phyloP scores from a whole-genome alignment of 1,140 invertebrate genomes.

The Drosophila orena region DNA sequence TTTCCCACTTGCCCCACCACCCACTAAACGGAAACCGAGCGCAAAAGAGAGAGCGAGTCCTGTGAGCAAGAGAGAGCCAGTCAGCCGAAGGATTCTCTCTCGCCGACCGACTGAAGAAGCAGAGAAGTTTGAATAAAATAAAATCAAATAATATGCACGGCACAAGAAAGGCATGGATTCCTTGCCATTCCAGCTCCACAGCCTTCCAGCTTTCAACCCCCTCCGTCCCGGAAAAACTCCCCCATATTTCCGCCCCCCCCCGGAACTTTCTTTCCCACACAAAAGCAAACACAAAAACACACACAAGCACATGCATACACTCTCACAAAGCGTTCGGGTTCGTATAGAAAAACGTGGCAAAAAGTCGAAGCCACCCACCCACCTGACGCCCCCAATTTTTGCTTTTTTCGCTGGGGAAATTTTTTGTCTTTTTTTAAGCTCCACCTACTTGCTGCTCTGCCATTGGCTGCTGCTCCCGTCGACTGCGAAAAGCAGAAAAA shows the following conservation, averaged over 20 bases:
- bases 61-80: slow-evolving; percentile 18
- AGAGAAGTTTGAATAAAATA: slow-evolving; percentile 67
- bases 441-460: slow-evolving; percentile 81
- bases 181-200: slow-evolving; percentile 26
- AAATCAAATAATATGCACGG: slow-evolving; percentile 78
- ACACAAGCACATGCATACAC: slow-evolving; percentile 8
- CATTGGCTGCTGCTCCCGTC: slow-evolving; percentile 68
- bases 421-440: slow-evolving; percentile 84
- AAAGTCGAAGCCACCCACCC: slow-evolving; percentile 53
- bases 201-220: not conserved
- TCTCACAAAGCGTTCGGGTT: slow-evolving; percentile 22
- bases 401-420: slow-evolving; percentile 70
- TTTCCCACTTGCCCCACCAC: slow-evolving; percentile 17
- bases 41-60: slow-evolving; percentile 8
- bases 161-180: slow-evolving; percentile 59
- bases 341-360: slow-evolving; percentile 83
- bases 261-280: slow-evolving; percentile 9
- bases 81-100: slow-evolving; percentile 25
- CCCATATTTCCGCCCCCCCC: not conserved
- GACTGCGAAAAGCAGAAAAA: slow-evolving; percentile 50
- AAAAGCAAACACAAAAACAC: slow-evolving; percentile 12
- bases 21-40: slow-evolving; percentile 13
- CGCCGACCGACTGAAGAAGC: slow-evolving; percentile 44
- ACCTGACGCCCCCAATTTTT: slow-evolving; percentile 46
- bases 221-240: not conserved